phyloP scores from a whole-genome alignment of 2,888 invertebrate species.

The Mechanitis mazaeus region DNA sequence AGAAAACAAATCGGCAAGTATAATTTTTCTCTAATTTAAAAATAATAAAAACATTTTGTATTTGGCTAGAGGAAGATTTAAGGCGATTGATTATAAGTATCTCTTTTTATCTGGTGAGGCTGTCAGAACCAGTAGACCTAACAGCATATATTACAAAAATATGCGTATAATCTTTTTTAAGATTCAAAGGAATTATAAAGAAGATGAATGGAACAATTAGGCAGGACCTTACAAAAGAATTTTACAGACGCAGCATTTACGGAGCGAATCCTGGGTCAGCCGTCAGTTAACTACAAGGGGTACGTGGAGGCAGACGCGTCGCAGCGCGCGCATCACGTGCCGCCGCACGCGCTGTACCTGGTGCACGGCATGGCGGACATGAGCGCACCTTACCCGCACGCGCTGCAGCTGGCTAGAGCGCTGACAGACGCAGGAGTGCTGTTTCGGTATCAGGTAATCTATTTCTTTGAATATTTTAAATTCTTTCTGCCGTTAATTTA shows the following conservation, averaged over 20 bases:
- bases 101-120: no score
- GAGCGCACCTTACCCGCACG: slow-evolving; percentile 95
- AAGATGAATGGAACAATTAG: not conserved
- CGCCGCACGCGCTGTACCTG: slow-evolving; percentile 90
- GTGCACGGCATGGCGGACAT: slow-evolving; percentile 95
- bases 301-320: slow-evolving; percentile 96
- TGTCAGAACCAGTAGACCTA: no score
- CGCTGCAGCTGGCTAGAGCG: slow-evolving; percentile 91
- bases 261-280: slow-evolving; percentile 93
- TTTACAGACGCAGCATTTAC: slow-evolving; percentile 93
- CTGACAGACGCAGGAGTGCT: slow-evolving; percentile 91
- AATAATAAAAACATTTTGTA: no score
- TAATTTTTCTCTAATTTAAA: not conserved
- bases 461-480: not conserved
- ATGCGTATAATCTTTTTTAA: no score
- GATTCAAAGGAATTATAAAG: no score
- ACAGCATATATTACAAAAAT: no score
- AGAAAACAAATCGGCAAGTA: slow-evolving; percentile 1
- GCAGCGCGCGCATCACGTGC: slow-evolving; percentile 91
- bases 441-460: slow-evolving; percentile 91
- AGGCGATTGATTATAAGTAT: no score
- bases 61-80: no score
- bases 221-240: not conserved
- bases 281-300: slow-evolving; percentile 90
- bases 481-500: not conserved